Base-by-base conservation (phyloP, 1,140 invertebrate species). In the Vanessa atalanta region DNA sequence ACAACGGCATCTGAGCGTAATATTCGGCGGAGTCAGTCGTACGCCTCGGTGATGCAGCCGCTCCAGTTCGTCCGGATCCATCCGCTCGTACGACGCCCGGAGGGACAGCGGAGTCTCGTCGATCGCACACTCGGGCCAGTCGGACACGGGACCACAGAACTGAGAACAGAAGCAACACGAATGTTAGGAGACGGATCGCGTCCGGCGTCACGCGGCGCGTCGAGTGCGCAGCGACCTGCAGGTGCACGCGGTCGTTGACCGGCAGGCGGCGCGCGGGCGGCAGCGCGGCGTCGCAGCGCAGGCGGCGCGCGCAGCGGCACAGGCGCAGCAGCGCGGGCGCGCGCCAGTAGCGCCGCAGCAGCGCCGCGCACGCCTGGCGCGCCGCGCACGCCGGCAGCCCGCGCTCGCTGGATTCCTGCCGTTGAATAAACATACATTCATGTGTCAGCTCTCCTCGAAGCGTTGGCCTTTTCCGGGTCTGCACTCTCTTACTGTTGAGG, bases 361-460 rank as follows among this genome's bases (percentile, higher is more conserved):
- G 67, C 73, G 83, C 84, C 9, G 83, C 72, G 78, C 90, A 92
- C 53, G 87, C 89, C 70, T 84, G 80, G 0, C 79, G 77, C n/a
- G 53, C 75, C 1, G 9, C 67, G 74, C 90, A 92, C 5, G 20
- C 12, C 0, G 80, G 79, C 67, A 92, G 78, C 12, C 85, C 80
- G 51, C 89, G 87, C 69, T 92, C 90, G 70, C 88, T 92, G 64
- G 90, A 88, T 65, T 92, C 87, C 90, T 92, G 57, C 26, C 37
- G 37, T 8, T 43, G 1, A 8, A 43, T 11, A 43, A 3, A 43
- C 6, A 43, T 5, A 43, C 37, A 43, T 43, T 43, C 37, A 5
- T 9, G 37, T 43, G 7, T 43, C 6, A 43, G 37, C 37, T 43
- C 6, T 43, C 5, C 26, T 31, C 26, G 37, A n/a, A n/a, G 2